phyloP scores from a whole-genome alignment of 1,140 invertebrate species.

The Drosophila pandora region DNA sequence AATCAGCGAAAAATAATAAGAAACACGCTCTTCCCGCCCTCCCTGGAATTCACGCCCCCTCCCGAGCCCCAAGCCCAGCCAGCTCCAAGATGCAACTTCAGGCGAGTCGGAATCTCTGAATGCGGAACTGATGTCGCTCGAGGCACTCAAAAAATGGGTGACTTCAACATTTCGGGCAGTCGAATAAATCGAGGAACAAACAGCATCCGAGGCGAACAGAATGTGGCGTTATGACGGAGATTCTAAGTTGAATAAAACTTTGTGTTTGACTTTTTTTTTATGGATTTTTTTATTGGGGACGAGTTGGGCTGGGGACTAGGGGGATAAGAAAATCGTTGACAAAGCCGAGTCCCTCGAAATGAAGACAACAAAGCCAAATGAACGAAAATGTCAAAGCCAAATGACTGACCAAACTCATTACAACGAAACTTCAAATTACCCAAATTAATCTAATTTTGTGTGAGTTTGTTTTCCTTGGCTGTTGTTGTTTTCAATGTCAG shows the following conservation, averaged over 20 bases:
- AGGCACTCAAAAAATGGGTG: constrained; percentile 58
- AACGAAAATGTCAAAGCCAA: constrained; percentile 69
- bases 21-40: constrained; percentile 61
- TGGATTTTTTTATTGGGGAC: constrained; percentile 5
- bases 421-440: constrained; percentile 78
- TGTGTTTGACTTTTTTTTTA: background rate
- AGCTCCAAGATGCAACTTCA: constrained; percentile 47
- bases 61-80: constrained; percentile 1
- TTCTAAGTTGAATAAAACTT: constrained; percentile 56
- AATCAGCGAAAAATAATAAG: constrained; percentile 81
- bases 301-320: background rate
- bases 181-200: constrained; percentile 63
- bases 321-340: constrained; percentile 28
- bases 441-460: constrained; percentile 80
- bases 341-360: constrained; percentile 52
- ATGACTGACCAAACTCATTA: constrained; percentile 80
- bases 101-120: constrained; percentile 40
- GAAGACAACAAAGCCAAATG: constrained; percentile 63
- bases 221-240: constrained; percentile 36
- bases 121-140: constrained; percentile 65
- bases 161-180: constrained; percentile 69
- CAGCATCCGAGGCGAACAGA: constrained; percentile 37
- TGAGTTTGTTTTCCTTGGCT: constrained; percentile 28
- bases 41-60: constrained; percentile 9
- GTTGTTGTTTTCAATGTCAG: constrained; percentile 66